phyloP scores from a whole-genome alignment of 2,888 invertebrate genomes.

The Acronicta leporina region DNA sequence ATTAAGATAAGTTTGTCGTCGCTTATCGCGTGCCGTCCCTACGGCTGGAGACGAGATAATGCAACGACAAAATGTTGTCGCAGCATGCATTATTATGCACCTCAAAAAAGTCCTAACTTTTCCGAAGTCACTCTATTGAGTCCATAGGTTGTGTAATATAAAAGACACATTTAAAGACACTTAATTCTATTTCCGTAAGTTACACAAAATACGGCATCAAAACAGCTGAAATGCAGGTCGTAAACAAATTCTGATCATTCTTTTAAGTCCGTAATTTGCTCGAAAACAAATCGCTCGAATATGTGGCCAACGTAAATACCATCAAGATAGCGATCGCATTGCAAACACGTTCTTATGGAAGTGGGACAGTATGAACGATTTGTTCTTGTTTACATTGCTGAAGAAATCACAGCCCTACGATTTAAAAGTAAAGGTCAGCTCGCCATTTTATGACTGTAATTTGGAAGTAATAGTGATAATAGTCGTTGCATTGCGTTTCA shows the following conservation, averaged over 20 bases:
- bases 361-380: constrained; percentile 22
- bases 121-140: no score
- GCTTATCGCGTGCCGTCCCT: no score
- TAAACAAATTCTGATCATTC: neutral
- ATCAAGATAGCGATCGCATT: constrained; percentile 51
- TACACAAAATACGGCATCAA: neutral
- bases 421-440: constrained; percentile 41
- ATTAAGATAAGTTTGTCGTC: no score
- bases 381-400: constrained; percentile 25
- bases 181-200: constrained; percentile 1
- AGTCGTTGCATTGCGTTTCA: constrained; percentile 9
- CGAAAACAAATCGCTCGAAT: constrained; percentile 31
- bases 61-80: no score
- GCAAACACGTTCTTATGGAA: constrained; percentile 36
- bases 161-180: neutral
- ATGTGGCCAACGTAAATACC: constrained; percentile 48
- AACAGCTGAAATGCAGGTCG: constrained; percentile 5
- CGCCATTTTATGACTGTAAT: constrained; percentile 25
- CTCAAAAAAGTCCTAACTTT: no score
- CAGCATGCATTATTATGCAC: no score
- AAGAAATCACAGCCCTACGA: constrained; percentile 32
- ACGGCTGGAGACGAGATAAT: no score
- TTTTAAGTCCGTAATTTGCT: constrained; percentile 12
- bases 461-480: constrained; percentile 40
- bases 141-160: neutral